Base-by-base conservation (phyloP, 2,113 vertebrate genomes). In the Stercorarius parasiticus region DNA sequence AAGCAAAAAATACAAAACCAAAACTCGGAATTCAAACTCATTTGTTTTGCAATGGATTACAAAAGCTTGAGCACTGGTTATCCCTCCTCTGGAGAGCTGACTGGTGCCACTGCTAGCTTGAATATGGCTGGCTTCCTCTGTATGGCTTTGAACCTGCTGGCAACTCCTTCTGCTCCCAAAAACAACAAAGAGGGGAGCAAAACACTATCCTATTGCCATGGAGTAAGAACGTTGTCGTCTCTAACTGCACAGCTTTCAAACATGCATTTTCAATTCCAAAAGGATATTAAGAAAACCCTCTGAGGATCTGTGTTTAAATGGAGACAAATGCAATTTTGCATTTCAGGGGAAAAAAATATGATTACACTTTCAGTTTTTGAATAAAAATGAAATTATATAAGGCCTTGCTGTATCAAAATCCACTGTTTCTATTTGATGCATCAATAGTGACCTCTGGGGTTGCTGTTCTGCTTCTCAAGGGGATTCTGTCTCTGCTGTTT, bases 401-500 rank as follows among this genome's bases (percentile, higher is more conserved):
- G 14, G 42, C 38, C 32, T 66, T 73, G 45, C 14, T 43, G 6
- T 79, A 83, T 43, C 42, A 55, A 80, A 93, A 91, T 43, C 64
- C 67, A 52, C 36, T 85, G 38, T 55, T 95, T 82, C 59, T 83
- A 49, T 93, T 40, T 80, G 61, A 62, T 27, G 8, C 58, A 80
- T 93, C 50, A 8, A 26, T 77, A 86, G 45, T 95, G 91, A 93
- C 93, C 93, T 96, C 91, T 90, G 89, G 86, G 91, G 94, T 55
- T 93, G 78, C 47, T 82, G 78, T 97, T 84, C 70, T 87, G 66
- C 70, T 82, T 96, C 93, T 96, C 94, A 80, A 96, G 74, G 82
- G 94, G 82, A 96, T 95, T 96, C 66, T 93, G 62, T 53, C 49
- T 92, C 53, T 72, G 49, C 36, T 89, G 5, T 56, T 76, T 72